Evolutionary conservation across 2,797 vertebrate genomes (phyloP), one percentile per base, ranked within the genome.

Genomic region (Sebastes miniatus): DNA sequence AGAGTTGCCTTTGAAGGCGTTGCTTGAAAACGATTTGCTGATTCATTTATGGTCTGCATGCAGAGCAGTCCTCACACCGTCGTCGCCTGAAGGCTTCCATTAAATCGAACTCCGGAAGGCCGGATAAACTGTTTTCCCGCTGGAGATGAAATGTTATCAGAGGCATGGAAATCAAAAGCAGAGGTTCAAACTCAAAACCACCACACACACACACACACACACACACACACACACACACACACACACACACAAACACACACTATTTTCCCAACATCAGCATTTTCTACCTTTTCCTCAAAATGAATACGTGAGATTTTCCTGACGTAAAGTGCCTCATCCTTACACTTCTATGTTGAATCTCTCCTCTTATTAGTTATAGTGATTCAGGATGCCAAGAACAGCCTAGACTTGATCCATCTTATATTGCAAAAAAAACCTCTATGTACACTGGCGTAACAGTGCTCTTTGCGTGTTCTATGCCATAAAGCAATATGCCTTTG

Each of bases 81-180:
- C 36, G 29, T n/a, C 0, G 84, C 90, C 89, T 80, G 50, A 36
- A 81, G 88, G 86, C 77, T 80, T 83, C 81, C 25, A 85, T 74
- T 82, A 80, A 86, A 74, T 56, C 61, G 34, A 72, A 71, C 76
- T 88, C 79, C 34, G 29, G 81, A 93, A 88, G 84, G 81, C 79
- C 3, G 70, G 86, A 84, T 83, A 84, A 91, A 84, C 74, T 78
- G 73, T 79, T 85, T 83, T 89, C 73, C 87, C n/a, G 39, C 70
- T 79, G 72, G 74, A 90, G 75, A 91, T 86, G 79, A 90, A 91
- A 91, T 88, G 79, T 87, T 88, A 81, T 89, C 86, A 71, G 70
- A 87, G 73, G 68, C 72, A 61, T 50, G 79, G 58, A 91, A 90
- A 91, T 91, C 77, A 78, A 87, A 93, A 87, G 75, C 89, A 92